Conservation (phyloP, 2,888 invertebrate genomes). For the Brachyptera risi region DNA sequence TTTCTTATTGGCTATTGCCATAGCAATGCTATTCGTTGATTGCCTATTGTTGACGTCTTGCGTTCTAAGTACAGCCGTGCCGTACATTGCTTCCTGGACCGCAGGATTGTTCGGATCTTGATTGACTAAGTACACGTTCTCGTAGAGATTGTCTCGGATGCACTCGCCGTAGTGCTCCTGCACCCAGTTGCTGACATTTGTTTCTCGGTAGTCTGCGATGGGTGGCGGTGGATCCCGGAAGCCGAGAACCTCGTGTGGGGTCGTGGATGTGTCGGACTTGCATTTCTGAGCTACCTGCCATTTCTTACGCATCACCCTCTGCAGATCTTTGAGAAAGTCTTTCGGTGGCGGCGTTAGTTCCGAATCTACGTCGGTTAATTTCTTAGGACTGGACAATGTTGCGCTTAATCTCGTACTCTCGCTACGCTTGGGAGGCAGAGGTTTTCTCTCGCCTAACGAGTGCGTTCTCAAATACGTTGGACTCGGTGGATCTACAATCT, state of each 20-base stretch:
- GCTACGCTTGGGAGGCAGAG: slow-evolving; percentile 70
- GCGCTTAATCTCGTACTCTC: slow-evolving; percentile 60
- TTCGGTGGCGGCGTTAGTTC: slow-evolving; percentile 55
- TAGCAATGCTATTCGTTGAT: slow-evolving; percentile 31
- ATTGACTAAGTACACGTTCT: slow-evolving; percentile 60
- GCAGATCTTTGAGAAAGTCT: slow-evolving; percentile 82
- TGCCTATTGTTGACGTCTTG: slow-evolving; percentile 17
- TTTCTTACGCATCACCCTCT: slow-evolving; percentile 89
- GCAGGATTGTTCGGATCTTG: slow-evolving; percentile 14
- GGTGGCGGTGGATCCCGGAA: slow-evolving; percentile 71
- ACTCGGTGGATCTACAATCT: slow-evolving; percentile 22
- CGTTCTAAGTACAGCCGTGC: neutral
- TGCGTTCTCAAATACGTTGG: slow-evolving; percentile 41
- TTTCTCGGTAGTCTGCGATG: slow-evolving; percentile 66
- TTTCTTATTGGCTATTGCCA: slow-evolving; percentile 53
- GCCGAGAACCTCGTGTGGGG: slow-evolving; percentile 58
- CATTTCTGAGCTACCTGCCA: slow-evolving; percentile 81
- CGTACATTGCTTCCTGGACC: slow-evolving; percentile 25
- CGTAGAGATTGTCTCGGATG: slow-evolving; percentile 61
- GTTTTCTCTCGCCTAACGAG: slow-evolving; percentile 60
- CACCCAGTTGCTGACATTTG: slow-evolving; percentile 86
- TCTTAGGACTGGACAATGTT: slow-evolving; percentile 42
- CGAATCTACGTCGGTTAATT: slow-evolving; percentile 36
- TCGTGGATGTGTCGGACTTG: slow-evolving; percentile 76
- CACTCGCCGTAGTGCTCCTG: slow-evolving; percentile 74